Conservation (phyloP, 1,140 invertebrate species). For the Brachionus plicatilis region DNA sequence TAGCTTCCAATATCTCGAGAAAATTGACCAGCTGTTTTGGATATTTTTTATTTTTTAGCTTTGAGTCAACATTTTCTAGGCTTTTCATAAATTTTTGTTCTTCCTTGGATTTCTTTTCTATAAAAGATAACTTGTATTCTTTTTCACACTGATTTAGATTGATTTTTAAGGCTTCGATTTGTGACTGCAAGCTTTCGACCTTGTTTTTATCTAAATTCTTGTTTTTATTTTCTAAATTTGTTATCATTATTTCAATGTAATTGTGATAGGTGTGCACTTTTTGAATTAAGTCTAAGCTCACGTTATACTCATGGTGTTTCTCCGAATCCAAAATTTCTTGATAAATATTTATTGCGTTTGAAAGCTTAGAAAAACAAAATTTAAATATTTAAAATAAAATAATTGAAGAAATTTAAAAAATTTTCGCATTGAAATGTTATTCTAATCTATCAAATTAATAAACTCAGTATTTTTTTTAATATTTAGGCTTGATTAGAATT, state of each 20-base stretch:
- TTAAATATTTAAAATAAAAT: no score
- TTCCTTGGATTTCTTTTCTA: background rate
- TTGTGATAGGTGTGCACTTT: constrained; percentile 40
- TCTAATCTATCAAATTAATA: no score
- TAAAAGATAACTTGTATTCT: background rate
- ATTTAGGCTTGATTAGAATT: no score
- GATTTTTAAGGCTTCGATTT: background rate
- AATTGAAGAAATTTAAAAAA: no score
- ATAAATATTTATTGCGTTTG: constrained; percentile 10
- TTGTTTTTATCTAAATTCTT: background rate
- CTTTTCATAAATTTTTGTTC: background rate
- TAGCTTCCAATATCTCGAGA: background rate
- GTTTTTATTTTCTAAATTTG: background rate
- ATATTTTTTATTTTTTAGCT: background rate
- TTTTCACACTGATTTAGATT: constrained; percentile 6
- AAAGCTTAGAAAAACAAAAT: background rate
- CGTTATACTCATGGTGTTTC: background rate
- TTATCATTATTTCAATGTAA: background rate
- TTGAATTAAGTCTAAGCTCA: constrained; percentile 15
- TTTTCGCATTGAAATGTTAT: no score
- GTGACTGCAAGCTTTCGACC: background rate
- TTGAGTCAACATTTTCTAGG: background rate
- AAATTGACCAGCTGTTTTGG: background rate
- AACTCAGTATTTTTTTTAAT: no score
- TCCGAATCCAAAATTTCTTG: constrained; percentile 35